Evolutionary conservation across 2,888 invertebrate genomes (phyloP).

Genomic region (Epirrita christyi): DNA sequence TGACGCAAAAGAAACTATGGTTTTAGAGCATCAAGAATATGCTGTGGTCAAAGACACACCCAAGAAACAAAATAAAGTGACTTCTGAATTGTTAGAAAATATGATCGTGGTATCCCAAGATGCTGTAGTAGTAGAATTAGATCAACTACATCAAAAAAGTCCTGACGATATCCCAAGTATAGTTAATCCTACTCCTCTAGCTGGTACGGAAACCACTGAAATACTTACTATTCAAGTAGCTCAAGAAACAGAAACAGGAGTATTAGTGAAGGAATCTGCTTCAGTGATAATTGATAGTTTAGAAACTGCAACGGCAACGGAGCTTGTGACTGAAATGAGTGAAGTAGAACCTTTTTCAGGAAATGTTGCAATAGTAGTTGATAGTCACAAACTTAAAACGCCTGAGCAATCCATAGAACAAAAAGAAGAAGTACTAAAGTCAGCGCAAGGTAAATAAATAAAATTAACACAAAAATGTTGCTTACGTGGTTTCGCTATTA

Average conservation of each 20-base stretch:
- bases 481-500: background rate
- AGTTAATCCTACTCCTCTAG: background rate
- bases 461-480: background rate
- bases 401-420: constrained; percentile 12
- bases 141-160: background rate
- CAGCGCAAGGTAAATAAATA: constrained; percentile 12
- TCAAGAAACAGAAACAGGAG: background rate
- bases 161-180: background rate
- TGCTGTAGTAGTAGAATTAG: constrained; percentile 4
- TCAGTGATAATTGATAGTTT: background rate
- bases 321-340: constrained; percentile 23
- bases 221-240: background rate
- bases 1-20: constrained; percentile 22
- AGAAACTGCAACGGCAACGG: background rate
- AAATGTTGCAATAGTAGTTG: background rate
- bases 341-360: constrained; percentile 1
- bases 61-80: background rate
- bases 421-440: constrained; percentile 6
- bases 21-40: constrained; percentile 33
- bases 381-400: constrained; percentile 16
- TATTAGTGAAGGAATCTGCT: background rate
- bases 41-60: constrained; percentile 5
- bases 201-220: background rate
- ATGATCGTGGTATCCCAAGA: constrained; percentile 1
- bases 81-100: constrained; percentile 7